Conservation (phyloP, 1,140 invertebrate genomes). For the Microplitis demolitor region DNA sequence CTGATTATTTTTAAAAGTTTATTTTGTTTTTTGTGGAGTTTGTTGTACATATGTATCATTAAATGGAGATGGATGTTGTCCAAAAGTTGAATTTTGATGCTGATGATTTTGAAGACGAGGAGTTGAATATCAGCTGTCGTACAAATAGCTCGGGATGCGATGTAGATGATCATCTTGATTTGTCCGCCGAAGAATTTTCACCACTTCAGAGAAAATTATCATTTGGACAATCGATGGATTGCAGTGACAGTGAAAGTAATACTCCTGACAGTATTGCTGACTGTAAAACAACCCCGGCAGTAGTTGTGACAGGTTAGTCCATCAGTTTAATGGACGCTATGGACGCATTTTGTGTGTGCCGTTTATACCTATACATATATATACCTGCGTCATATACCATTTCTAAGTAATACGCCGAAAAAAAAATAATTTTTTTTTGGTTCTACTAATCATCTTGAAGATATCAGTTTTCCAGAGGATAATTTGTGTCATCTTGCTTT, state of each 20-base stretch:
- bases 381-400: slow-evolving; percentile 6
- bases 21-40: background rate
- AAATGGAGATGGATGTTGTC: slow-evolving; percentile 45
- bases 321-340: slow-evolving; percentile 17
- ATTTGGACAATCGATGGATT: slow-evolving; percentile 49
- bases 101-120: slow-evolving; percentile 52
- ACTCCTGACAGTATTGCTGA: slow-evolving; percentile 27
- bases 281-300: slow-evolving; percentile 34
- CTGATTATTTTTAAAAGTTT: background rate
- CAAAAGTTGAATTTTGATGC: slow-evolving; percentile 52
- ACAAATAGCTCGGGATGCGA: slow-evolving; percentile 53
- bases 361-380: slow-evolving; percentile 1
- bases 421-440: background rate
- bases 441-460: slow-evolving; percentile 4
- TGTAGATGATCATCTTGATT: slow-evolving; percentile 51
- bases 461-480: background rate
- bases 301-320: slow-evolving; percentile 47
- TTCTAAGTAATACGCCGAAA: background rate
- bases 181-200: slow-evolving; percentile 50
- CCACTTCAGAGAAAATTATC: slow-evolving; percentile 51
- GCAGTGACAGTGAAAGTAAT: slow-evolving; percentile 48
- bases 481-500: background rate
- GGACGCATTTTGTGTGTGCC: slow-evolving; percentile 2
- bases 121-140: slow-evolving; percentile 51
- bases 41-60: slow-evolving; percentile 35